These are phyloP conservation scores for Oncopeltus fasciatus DNA, from an alignment of 1,140 invertebrate species.

Conservation along the genomic window DNA sequence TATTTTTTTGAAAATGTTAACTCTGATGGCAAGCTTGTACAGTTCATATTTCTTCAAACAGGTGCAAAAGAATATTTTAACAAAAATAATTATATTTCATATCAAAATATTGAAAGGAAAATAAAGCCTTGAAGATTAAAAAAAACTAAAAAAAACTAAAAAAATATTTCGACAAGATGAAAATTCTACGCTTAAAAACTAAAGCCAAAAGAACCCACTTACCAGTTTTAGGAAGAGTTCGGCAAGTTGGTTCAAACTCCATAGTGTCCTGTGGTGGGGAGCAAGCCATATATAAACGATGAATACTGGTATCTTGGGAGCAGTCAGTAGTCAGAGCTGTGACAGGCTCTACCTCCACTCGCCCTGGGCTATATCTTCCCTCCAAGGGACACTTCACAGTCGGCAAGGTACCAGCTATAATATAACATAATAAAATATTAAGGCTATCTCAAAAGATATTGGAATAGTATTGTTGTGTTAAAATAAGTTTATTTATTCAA, in stretches of 20 bases:
- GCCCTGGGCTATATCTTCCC: conserved; percentile 31
- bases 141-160: too few relatives aligned
- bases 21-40: too few relatives aligned
- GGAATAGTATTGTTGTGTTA: too few relatives aligned
- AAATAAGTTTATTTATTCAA: too few relatives aligned
- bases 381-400: conserved; percentile 35
- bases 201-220: background rate
- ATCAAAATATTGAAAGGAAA: too few relatives aligned
- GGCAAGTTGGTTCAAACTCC: conserved; percentile 51
- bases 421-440: too few relatives aligned
- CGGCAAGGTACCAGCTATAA: conserved; percentile 32
- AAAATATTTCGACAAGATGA: background rate
- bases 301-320: conserved; percentile 28
- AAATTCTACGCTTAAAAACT: background rate
- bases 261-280: conserved; percentile 47
- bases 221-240: conserved; percentile 18
- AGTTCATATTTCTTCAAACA: too few relatives aligned
- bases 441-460: too few relatives aligned
- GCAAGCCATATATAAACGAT: conserved; percentile 49
- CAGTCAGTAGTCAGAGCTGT: conserved; percentile 25
- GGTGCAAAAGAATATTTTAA: too few relatives aligned
- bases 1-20: too few relatives aligned
- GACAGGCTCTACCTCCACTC: conserved; percentile 22
- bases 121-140: too few relatives aligned
- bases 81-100: too few relatives aligned